Evolutionary conservation across 2,888 invertebrate genomes (phyloP).

Genomic region (Leptopilina syphax): DNA sequence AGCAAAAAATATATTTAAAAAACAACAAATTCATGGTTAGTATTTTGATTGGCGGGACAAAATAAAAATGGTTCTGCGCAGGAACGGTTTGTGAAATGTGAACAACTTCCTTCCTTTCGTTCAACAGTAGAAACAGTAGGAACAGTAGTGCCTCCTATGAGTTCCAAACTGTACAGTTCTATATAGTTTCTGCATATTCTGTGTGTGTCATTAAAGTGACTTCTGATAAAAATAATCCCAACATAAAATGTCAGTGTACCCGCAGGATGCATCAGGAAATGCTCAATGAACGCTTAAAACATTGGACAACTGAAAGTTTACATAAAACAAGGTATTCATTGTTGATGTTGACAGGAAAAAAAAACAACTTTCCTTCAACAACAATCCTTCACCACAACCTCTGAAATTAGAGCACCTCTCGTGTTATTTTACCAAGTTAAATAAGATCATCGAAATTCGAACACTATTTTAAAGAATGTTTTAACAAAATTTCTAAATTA

Average conservation of each 20-base stretch:
- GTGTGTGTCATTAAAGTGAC: slow-evolving; percentile 1
- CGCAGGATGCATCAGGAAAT: slow-evolving; percentile 3
- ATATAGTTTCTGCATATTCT: not conserved
- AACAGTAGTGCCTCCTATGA: no score
- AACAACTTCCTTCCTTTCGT: no score
- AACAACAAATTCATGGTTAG: no score
- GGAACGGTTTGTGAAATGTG: no score
- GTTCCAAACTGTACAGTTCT: not conserved
- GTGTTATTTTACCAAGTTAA: not conserved
- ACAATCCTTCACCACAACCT: not conserved
- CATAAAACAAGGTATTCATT: slow-evolving; percentile 33
- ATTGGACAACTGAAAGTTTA: not conserved
- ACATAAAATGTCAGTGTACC: slow-evolving; percentile 30
- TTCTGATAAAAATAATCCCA: slow-evolving; percentile 14
- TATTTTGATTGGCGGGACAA: no score
- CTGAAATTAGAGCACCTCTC: slow-evolving; percentile 13
- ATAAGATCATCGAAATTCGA: not conserved
- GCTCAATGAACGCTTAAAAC: slow-evolving; percentile 16
- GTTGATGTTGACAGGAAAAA: slow-evolving; percentile 7
- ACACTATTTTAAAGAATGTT: not conserved
- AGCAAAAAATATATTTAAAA: no score
- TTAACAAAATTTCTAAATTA: not conserved
- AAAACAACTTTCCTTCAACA: not conserved
- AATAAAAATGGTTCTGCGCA: no score
- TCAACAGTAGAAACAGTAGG: no score